Evolutionary conservation across 2,888 invertebrate genomes (phyloP), one percentile per base, ranked within the genome.

Genomic region (Chaetogeoica ovagalla): DNA sequence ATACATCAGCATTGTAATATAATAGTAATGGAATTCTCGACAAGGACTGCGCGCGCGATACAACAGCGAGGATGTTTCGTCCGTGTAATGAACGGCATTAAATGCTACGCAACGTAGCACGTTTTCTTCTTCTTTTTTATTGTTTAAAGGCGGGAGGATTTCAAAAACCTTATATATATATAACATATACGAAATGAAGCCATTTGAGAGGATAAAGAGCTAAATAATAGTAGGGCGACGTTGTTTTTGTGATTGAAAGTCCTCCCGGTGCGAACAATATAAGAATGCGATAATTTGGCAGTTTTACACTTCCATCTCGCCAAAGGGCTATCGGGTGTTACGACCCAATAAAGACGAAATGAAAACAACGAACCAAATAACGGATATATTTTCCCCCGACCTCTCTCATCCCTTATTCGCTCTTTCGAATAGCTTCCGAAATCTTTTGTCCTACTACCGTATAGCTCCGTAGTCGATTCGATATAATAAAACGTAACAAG

Each of bases 191-290:
- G 6, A 17, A 65, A 30, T 6, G 63, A 37, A 65, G 30, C 63
- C 63, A 63, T 74, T 63, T 55, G 55, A 39, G 39, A 39, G 65
- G 55, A 55, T 21, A 52, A 23, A 60, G 19, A 30, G 30, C 30
- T 30, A 4, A 30, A 30, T 30, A 30, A 30, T 30, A n/a, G 17
- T 37, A 37, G 37, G 9, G 59, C 21, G 23, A 43, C 48, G 69
- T 70, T 69, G 77, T 70, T 77, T 69, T 70, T 70, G 77, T 77
- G 77, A 77, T 77, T 77, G 77, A 77, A 77, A 69, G 62, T 77
- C 62, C 59, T 30, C 17, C 63, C 55, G 30, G 72, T 63, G 55
- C 48, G 63, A 63, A 43, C 59, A 43, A 52, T 69, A 77, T 55
- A 63, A 39, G 70, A 77, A 70, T 23, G 62, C 70, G 60, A 77